phyloP scores from a whole-genome alignment of 2,797 vertebrate genomes.

The Argya squamiceps region DNA sequence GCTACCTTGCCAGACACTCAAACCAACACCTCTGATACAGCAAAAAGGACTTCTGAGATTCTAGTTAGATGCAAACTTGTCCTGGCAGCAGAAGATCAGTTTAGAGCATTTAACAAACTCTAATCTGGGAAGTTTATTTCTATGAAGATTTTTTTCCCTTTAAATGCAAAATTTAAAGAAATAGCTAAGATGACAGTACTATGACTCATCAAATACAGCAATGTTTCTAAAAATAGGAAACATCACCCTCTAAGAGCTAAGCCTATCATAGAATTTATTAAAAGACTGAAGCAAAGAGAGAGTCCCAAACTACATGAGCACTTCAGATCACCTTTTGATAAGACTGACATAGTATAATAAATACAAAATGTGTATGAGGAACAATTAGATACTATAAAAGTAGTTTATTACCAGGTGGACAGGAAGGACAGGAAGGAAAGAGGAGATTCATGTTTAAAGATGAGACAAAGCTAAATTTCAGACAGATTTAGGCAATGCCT shows the following conservation, averaged over 20 bases:
- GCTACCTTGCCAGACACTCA: background rate
- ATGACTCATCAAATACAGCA: background rate
- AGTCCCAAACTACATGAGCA: background rate
- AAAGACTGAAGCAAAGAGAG: background rate
- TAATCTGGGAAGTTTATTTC: background rate
- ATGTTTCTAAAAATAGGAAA: background rate
- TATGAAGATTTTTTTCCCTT: background rate
- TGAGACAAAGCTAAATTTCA: background rate
- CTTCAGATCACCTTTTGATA: background rate
- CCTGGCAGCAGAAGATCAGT: background rate
- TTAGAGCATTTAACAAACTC: background rate
- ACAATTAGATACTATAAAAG: background rate
- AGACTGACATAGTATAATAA: background rate
- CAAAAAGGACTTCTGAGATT: background rate
- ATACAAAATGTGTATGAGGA: fast-evolving
- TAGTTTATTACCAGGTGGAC: background rate
- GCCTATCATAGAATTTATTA: background rate
- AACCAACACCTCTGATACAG: background rate
- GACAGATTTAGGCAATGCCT: background rate
- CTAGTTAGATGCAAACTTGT: background rate
- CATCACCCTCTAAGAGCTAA: background rate
- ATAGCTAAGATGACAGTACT: background rate
- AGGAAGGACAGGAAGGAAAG: background rate
- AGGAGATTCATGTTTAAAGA: background rate
- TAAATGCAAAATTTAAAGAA: background rate